Evolutionary conservation across 2,888 invertebrate genomes (phyloP), one percentile per base, ranked within the genome.

Genomic region (Ctenicera cuprea): DNA sequence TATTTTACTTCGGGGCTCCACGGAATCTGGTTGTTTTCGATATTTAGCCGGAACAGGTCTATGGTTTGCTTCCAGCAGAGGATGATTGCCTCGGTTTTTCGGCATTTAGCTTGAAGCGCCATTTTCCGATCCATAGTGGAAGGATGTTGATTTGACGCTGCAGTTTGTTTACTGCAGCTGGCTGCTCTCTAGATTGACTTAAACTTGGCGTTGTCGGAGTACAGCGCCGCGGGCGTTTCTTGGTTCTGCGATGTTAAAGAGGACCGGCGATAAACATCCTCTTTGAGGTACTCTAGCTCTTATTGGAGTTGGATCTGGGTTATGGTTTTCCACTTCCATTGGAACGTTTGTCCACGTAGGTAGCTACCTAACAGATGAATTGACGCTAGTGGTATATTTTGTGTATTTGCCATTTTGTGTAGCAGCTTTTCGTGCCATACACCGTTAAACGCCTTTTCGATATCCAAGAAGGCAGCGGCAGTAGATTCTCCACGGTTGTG

Each of bases 391-490:
- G 11, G 38, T 12, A 3, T 11, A 8, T 38, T 38, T n/a, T 38
- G 38, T 3, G 38, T 38, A 2, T 3, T n/a, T 11, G 38, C 11
- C 7, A 38, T 2, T 38, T 38, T 38, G 38, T 12, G 2, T 7
- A 82, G 22, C 0, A 84, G 78, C 3, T 80, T 83, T 1, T 79
- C 65, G 48, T 83, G 83, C 82, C 84, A 85, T 2, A 85, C 82
- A 12, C 78, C 77, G 73, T 85, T 82, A 70, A 85, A 85, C 0
- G 83, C 84, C 68, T 82, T 81, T 48, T 80, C 78, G 1, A 84
- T 73, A 61, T 86, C 84, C 0, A 86, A 71, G 8, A 83, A 73
- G 0, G 82, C 71, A 18, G 82, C 77, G 7, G 78, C 81, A 3
- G 81, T 82, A 4, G 73, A 71, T 57, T 80, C 66, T 26, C 76